phyloP scores from a whole-genome alignment of 2,888 invertebrate species.

The Mythimna loreyi region DNA sequence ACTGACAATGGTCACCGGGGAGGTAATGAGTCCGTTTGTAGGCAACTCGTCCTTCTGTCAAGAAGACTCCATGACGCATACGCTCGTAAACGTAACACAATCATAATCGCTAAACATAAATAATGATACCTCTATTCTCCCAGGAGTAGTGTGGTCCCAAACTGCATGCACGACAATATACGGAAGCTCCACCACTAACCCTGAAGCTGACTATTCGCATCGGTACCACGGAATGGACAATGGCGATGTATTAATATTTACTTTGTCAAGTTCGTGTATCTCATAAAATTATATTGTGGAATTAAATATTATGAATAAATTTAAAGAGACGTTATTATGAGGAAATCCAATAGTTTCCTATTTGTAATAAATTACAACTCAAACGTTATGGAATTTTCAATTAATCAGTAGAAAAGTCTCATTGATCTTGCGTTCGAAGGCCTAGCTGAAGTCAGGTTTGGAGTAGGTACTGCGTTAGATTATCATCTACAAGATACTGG shows the following conservation, averaged over 20 bases:
- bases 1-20: conserved; percentile 88
- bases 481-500: no score
- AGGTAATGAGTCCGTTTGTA: conserved; percentile 89
- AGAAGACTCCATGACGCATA: conserved; percentile 82
- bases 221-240: conserved; percentile 50
- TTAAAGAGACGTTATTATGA: conserved; percentile 3
- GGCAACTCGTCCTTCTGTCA: conserved; percentile 86
- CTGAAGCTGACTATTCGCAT: conserved; percentile 60
- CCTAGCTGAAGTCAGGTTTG: background rate
- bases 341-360: conserved; percentile 9
- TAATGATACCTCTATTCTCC: conserved; percentile 72
- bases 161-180: conserved; percentile 61
- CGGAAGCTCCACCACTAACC: conserved; percentile 62
- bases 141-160: conserved; percentile 64
- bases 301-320: conserved; percentile 1
- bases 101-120: conserved; percentile 77
- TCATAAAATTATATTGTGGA: conserved; percentile 34
- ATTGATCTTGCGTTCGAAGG: background rate
- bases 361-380: background rate
- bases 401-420: background rate
- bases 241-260: conserved; percentile 58
- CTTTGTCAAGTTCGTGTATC: conserved; percentile 29
- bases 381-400: background rate
- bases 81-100: conserved; percentile 77
- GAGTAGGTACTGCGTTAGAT: no score